Evolutionary conservation across 92 coral and sea anemone species (phyloP), one percentile per base, ranked within the genome.

Genomic region (Porites divaricata): DNA sequence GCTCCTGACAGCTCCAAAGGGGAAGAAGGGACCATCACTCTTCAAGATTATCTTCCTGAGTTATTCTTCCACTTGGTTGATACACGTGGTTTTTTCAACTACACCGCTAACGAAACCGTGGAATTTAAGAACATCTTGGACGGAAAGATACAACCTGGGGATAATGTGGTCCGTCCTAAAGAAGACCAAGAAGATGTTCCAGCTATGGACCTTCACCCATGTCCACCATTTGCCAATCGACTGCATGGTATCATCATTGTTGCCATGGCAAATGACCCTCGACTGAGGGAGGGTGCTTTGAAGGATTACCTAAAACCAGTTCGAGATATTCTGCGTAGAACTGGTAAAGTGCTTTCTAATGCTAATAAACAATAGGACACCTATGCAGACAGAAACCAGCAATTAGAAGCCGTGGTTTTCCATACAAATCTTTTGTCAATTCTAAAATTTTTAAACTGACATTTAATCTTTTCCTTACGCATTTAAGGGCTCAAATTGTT

Each of bases 41-140:
- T 92, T 1, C 88, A 88, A 23, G 92, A 92, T 79, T 88, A 69
- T 86, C 83, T 92, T 2, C 66, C 82, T 2, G 92, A 83, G 50
- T 23, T 92, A 81, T 92, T 90, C 83, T 87, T 87, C 81, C 79
- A 63, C 49, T 88, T 92, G 73, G 95, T 92, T 22, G 90, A 92
- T 61, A 85, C 90, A 45, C 85, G 90, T 24, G 95, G 90, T 13
- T 92, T 88, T 74, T 88, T 88, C 68, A 61, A 73, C 53, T 92
- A 77, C 81, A 67, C 78, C 72, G 54, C 77, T 3, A n/a, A 85
- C 64, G 95, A 92, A 20, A 84, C 70, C 48, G 45, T 35, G 67
- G 90, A 85, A 80, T 88, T 92, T n/a, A 26, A 59, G 21, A 89
- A 85, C 21, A 89, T 92, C 71, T 20, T 92, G 50, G 23, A 23